phyloP scores from a whole-genome alignment of 1,140 invertebrate genomes.

The Adelges cooleyi region DNA sequence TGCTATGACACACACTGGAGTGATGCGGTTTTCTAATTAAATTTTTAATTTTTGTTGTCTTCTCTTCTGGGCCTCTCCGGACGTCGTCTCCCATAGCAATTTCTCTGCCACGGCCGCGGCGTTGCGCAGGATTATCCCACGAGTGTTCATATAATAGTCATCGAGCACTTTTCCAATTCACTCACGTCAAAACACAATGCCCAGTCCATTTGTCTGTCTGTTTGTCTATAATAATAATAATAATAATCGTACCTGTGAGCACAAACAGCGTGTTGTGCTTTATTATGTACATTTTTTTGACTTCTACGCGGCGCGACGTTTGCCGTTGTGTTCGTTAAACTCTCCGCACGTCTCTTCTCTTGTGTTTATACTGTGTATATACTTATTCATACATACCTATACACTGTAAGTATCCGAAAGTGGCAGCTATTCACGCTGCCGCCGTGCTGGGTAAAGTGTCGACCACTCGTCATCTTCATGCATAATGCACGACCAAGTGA shows the following conservation, averaged over 20 bases:
- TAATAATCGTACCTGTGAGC: background rate
- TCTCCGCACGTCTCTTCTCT: background rate
- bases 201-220: conserved; percentile 12
- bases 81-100: background rate
- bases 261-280: too few species aligned
- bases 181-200: conserved; percentile 23
- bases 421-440: conserved; percentile 18
- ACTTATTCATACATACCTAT: too few species aligned
- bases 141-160: background rate
- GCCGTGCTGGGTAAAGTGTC: background rate
- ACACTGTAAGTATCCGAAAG: background rate
- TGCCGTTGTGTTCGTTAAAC: background rate
- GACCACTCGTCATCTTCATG: conserved; percentile 11
- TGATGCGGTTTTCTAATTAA: too few species aligned
- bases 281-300: too few species aligned
- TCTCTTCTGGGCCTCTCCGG: too few species aligned
- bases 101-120: background rate
- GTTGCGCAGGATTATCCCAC: conserved; percentile 15
- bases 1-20: too few species aligned
- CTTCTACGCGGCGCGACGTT: background rate
- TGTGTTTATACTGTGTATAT: too few species aligned
- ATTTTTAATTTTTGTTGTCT: too few species aligned
- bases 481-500: background rate
- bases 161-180: conserved; percentile 16
- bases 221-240: conserved; percentile 21